Evolutionary conservation across 1,140 invertebrate species (phyloP), one percentile per base, ranked within the genome.

Genomic region (Lycorma delicatula): DNA sequence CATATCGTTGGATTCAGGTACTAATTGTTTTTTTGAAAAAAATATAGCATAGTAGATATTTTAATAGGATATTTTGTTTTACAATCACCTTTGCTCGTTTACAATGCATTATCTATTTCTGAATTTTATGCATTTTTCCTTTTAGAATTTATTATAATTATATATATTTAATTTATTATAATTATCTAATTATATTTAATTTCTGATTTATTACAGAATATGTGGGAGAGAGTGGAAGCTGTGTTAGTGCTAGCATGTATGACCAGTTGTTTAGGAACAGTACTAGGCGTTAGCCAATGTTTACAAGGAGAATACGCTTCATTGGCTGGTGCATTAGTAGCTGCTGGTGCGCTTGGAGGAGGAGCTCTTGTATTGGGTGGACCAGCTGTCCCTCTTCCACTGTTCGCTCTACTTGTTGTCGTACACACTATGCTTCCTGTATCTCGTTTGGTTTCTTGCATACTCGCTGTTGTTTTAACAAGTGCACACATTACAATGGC

Each of bases 351-450:
- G 3, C 70, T 79, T 0, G 73, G 77, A 0, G 71, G 72, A 13
- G 74, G 74, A 2, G 76, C 77, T 0, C 56, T 75, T 0, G 63
- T 77, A 28, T 71, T 79, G 60, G 78, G 75, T 0, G 76, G 75
- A 7, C 68, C 76, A 41, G 75, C 79, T 56, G 81, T 81, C 1
- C 79, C 81, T 1, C 65, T 84, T 52, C 79, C 81, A 1, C 73
- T 85, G 23, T 84, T 83, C 62, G 79, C 81, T 5, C 70, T 85
- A 0, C 75, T 85, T 63, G 63, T 85, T 68, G 82, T 80, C 64
- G 77, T 83, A 36, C 83, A 86, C 64, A 84, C 83, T 44, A 85
- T 85, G 82, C 75, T 86, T 70, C 83, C 83, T 1, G 76, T 85
- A 60, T 81, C 82, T 1, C 72, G 80, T 63, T 69, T 77, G 1